Base-by-base conservation (phyloP, 2,888 invertebrate genomes). In the Parascotia fuliginaria region DNA sequence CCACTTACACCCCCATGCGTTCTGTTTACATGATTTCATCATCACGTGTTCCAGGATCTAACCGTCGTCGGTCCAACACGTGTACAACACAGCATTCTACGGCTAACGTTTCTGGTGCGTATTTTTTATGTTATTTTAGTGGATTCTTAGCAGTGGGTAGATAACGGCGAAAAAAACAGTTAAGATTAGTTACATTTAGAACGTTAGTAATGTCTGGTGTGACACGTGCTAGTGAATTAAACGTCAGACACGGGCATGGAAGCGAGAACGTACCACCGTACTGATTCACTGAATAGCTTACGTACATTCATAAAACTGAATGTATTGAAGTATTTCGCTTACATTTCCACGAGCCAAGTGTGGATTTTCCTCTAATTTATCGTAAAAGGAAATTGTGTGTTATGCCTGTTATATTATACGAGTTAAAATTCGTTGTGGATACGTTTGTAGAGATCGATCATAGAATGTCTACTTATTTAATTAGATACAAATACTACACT, bases 71-170 rank as follows among this genome's bases (percentile, higher is more conserved):
- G n/a, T n/a, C n/a, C n/a, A n/a, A n/a, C n/a, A n/a, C n/a, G n/a
- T n/a, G n/a, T n/a, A n/a, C 19, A 19, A 5, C 2, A 19, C 19
- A 19, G 3, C 19, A 19, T n/a, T n/a, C n/a, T n/a, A n/a, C n/a
- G 5, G 19, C 19, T 2, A 5, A 19, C 19, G 5, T 54, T 40
- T 42, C 50, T 55, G 68, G 68, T 69, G 46, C 34, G 68, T 67
- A 65, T 63, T 63, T 59, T 49, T 43, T 47, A 22, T 52, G 45
- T 60, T 68, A 68, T 55, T 67, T 63, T 62, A 67, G 49, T 63
- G 65, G 60, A 65, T 67, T 68, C 65, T 53, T 60, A 50, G 65
- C 59, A 61, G 55, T 52, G 50, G 32, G 29, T 33, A 55, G 55
- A 60, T 56, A 55, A 47, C 22, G 49, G 39, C 51, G 48, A n/a